Conservation (phyloP, 2,797 vertebrate genomes). For the Acanthopagrus latus region DNA sequence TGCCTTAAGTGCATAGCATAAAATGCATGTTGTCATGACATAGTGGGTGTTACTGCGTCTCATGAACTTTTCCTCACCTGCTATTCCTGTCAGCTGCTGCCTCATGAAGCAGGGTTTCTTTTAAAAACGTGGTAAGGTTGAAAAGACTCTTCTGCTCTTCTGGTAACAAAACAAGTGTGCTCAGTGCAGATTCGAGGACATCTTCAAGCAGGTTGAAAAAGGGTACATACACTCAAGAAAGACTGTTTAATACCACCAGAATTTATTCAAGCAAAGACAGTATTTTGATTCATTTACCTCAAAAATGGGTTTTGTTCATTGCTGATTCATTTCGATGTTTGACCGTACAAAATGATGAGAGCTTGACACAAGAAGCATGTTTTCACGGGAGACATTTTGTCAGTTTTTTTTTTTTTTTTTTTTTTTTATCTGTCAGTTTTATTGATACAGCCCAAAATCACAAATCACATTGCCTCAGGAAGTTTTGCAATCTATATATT, state of each 20-base stretch:
- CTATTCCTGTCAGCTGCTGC: conserved; percentile 14
- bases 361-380: neutral
- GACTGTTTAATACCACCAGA: neutral
- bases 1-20: conserved; percentile 57
- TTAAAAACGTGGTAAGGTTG: neutral
- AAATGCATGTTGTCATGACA: conserved; percentile 59
- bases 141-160: neutral
- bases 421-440: too few species aligned
- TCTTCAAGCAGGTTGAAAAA: neutral
- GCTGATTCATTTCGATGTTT: conserved; percentile 2
- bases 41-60: conserved; percentile 38
- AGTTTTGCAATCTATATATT: too few species aligned
- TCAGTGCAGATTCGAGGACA: neutral
- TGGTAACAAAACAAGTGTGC: conserved; percentile 4
- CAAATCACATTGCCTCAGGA: too few species aligned
- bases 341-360: neutral
- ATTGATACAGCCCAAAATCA: too few species aligned
- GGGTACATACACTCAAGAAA: neutral
- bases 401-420: too few species aligned
- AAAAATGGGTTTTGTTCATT: neutral
- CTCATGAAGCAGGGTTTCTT: neutral
- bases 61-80: conserved; percentile 33
- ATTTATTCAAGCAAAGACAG: neutral
- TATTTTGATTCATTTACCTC: neutral
- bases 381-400: neutral